Evolutionary conservation across 2,888 invertebrate genomes (phyloP).

Genomic region (Alsophila aescularia): DNA sequence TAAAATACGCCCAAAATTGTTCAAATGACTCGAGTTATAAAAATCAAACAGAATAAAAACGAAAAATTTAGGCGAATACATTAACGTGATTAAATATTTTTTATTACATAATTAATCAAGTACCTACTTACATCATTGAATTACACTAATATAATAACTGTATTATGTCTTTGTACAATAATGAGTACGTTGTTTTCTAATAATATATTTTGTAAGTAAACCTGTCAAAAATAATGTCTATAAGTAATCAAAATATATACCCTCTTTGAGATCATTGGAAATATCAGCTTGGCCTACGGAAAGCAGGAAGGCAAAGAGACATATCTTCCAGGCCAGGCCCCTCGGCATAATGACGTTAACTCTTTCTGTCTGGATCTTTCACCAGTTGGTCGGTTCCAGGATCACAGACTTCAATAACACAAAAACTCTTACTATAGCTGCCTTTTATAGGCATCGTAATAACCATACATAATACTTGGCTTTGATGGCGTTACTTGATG

Average conservation of each 20-base stretch:
- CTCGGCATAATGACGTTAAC: conserved; percentile 40
- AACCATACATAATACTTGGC: conserved; percentile 21
- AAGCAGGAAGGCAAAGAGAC: conserved; percentile 45
- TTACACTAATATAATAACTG: no score
- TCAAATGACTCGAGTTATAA: no score
- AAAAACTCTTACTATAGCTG: background rate
- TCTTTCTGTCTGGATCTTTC: conserved; percentile 10
- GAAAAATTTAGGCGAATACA: no score
- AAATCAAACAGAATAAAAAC: no score
- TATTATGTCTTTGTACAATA: no score
- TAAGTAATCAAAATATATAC: conserved; percentile 28
- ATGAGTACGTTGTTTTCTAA: no score
- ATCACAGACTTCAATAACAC: conserved; percentile 9
- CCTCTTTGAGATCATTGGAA: conserved; percentile 42
- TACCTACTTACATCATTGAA: no score
- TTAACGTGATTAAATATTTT: no score
- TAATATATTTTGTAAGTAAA: no score
- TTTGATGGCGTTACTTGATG: conserved; percentile 21
- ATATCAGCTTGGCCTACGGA: conserved; percentile 35
- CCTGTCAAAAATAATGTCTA: no score
- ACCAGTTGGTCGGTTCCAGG: background rate
- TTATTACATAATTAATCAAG: no score
- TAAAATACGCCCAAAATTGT: no score
- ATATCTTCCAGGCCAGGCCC: conserved; percentile 39
- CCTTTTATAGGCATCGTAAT: conserved; percentile 25